Percentiles rank a stretch among this genome's conserved stretches.
Evolutionary conservation across 2,888 invertebrate genomes (phyloP).

Genomic region (Ochropleura leucogaster): DNA sequence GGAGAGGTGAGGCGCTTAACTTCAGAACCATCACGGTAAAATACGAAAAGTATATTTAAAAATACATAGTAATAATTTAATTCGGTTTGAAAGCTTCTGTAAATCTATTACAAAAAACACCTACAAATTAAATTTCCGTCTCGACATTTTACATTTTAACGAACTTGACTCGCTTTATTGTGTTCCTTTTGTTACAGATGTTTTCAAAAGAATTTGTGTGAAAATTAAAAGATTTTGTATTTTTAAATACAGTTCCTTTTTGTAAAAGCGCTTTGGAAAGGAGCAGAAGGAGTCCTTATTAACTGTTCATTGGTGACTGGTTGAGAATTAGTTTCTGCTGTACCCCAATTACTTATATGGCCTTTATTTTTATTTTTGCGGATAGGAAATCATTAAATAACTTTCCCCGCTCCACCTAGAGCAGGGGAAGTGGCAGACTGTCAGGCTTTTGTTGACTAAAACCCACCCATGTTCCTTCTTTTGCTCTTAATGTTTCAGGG

Average conservation of each 20-base stretch:
- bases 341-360: not conserved
- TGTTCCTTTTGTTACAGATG: not conserved
- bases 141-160: slow-evolving; percentile 15
- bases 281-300: not conserved
- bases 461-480: no score
- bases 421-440: no score
- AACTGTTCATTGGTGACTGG: not conserved
- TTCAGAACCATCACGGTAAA: no score
- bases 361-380: no score
- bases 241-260: not conserved
- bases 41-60: not conserved
- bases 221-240: not conserved
- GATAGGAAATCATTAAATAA: no score
- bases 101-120: not conserved
- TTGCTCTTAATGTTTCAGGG: no score
- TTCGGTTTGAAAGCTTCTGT: not conserved
- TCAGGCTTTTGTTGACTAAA: no score
- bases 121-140: slow-evolving; percentile 18
- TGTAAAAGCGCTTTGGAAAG: not conserved
- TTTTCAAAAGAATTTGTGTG: slow-evolving; percentile 2
- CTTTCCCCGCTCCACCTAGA: no score
- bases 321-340: not conserved
- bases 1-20: no score
- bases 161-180: not conserved
- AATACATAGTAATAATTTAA: not conserved